Evolutionary conservation across 2,797 vertebrate genomes (phyloP).

Genomic region (Pangasius larnaudii): DNA sequence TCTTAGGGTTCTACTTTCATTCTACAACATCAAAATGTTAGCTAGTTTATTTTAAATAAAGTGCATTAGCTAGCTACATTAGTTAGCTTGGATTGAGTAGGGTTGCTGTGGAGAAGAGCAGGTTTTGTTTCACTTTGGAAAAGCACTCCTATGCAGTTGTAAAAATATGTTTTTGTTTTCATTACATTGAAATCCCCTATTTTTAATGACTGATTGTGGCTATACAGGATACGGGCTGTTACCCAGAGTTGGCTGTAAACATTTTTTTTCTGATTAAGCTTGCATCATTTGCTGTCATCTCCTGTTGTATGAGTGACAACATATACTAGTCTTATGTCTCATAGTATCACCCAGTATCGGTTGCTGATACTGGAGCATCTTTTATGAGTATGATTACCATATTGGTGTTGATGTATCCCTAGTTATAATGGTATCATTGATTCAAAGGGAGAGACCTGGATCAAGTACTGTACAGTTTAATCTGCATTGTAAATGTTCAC

Average conservation of each 20-base stretch:
- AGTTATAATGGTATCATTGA: background rate
- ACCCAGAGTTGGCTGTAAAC: background rate
- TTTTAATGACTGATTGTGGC: background rate
- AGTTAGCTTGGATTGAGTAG: background rate
- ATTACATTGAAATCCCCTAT: background rate
- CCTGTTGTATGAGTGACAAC: too few relatives aligned
- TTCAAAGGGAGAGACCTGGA: background rate
- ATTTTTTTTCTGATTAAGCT: background rate
- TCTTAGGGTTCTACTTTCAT: background rate
- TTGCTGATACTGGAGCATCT: background rate
- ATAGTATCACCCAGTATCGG: background rate
- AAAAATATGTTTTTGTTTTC: background rate
- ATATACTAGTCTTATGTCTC: background rate
- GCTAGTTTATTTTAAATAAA: background rate
- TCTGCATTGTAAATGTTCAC: background rate
- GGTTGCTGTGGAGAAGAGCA: background rate
- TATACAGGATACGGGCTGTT: background rate
- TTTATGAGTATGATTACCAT: background rate
- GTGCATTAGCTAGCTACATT: background rate
- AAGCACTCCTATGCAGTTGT: background rate
- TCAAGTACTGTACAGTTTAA: background rate
- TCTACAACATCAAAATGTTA: background rate
- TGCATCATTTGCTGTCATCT: background rate
- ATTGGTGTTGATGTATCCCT: background rate
- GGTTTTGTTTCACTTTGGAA: background rate